Percentiles rank a stretch among this genome's conserved stretches.
Evolutionary conservation across 2,113 vertebrate genomes (phyloP).

Genomic region (Lepidiolamprologus cunningtoni): DNA sequence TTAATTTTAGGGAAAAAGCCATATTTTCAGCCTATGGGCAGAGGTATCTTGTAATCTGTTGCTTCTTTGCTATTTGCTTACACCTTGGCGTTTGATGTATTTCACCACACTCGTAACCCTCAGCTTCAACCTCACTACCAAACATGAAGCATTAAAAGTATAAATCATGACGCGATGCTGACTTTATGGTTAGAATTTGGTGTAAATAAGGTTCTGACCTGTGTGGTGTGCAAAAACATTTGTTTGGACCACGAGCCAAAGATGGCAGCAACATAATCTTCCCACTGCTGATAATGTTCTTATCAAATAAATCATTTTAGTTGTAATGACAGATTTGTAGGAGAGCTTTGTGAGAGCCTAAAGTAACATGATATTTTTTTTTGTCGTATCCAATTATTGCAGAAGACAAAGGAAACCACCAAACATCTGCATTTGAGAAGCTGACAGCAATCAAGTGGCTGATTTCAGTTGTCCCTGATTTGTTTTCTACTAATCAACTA

Average conservation of each 20-base stretch:
- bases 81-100: background rate
- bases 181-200: background rate
- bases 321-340: background rate
- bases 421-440: background rate
- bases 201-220: background rate
- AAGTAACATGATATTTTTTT: background rate
- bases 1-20: background rate
- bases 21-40: background rate
- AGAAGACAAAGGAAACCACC: background rate
- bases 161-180: background rate
- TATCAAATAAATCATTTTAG: background rate
- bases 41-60: background rate
- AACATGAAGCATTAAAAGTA: background rate
- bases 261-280: background rate
- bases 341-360: background rate
- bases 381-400: background rate
- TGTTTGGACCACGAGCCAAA: background rate
- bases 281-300: background rate
- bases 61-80: background rate
- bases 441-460: background rate
- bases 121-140: background rate
- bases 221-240: background rate
- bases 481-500: background rate
- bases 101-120: background rate
- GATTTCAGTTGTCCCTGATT: background rate